Evolutionary conservation across 2,888 invertebrate species (phyloP), one percentile per base, ranked within the genome.

Genomic region (Caenorhabditis imperialis): DNA sequence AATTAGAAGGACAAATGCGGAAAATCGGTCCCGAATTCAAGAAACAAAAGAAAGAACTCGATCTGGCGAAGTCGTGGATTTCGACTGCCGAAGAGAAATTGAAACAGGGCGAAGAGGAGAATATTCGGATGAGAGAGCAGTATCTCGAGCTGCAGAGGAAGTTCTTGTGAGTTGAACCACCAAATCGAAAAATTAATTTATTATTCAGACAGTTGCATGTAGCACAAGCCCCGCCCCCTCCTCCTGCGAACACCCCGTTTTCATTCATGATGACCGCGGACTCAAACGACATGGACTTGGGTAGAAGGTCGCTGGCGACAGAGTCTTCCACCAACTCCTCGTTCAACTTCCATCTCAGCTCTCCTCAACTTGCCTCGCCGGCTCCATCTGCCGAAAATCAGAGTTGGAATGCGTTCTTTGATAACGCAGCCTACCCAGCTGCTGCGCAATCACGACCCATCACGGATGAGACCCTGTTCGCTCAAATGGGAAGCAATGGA

Each of bases 1-100:
- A 73, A 40, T 60, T 73, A 48, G 73, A 72, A 37, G 3, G 16
- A 12, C 58, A 67, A 35, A 47, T 60, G 10, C 42, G 57, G 18
- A 60, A 61, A 27, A 62, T 63, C 45, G 63, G 51, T 1, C 44
- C 55, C 16, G 63, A 63, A 38, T 72, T 63, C 16, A 63, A 62
- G 27, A 10, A 42, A 22, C 55, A 72, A 20, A 58, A 51, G 16
- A 63, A 53, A 27, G 45, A 63, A 16, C 27, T 70, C 30, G 53
- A 42, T n/a, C 48, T 54, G 16, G 50, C 55, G 33, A 70, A 42
- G 7, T 47, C n/a, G 5, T 72, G 63, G 63, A 72, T 63, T 45
- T 30, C 47, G 20, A 58, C 16, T 8, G 71, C 71, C 16, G 71
- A 71, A 30, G 25, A 30, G 33, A 55, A 62, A 25, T 40, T 70